Evolutionary conservation across 1,140 invertebrate species (phyloP).

Genomic region (Brachionus rotundiformis): DNA sequence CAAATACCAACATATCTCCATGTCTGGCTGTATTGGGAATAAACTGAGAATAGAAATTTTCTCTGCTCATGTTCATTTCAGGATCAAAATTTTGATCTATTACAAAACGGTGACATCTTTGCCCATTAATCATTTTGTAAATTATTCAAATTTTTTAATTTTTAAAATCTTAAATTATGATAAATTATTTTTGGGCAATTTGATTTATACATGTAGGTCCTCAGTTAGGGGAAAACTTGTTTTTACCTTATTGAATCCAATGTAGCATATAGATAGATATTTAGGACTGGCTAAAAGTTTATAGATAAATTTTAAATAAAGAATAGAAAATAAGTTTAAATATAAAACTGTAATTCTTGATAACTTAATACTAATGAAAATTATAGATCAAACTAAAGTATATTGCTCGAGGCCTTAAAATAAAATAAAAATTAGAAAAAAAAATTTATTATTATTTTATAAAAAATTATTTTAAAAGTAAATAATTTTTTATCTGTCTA

Average conservation of each 20-base stretch:
- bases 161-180: background rate
- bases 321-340: too few species aligned
- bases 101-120: background rate
- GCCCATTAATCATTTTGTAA: background rate
- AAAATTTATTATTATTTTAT: background rate
- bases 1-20: slow-evolving; percentile 35
- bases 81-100: background rate
- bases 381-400: too few species aligned
- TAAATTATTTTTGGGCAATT: background rate
- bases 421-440: background rate
- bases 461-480: background rate
- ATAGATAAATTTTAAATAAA: too few species aligned
- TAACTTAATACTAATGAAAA: too few species aligned
- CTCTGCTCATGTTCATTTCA: background rate
- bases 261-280: too few species aligned
- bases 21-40: background rate
- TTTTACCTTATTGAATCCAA: too few species aligned
- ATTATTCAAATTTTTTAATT: background rate
- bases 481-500: background rate
- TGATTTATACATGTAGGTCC: too few species aligned
- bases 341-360: too few species aligned
- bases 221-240: too few species aligned
- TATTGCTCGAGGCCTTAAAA: too few species aligned
- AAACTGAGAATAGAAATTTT: background rate
- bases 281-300: too few species aligned